These are phyloP conservation scores for Cranoglanis bouderius DNA, from an alignment of 2,113 vertebrate species.

Conservation along the genomic window DNA sequence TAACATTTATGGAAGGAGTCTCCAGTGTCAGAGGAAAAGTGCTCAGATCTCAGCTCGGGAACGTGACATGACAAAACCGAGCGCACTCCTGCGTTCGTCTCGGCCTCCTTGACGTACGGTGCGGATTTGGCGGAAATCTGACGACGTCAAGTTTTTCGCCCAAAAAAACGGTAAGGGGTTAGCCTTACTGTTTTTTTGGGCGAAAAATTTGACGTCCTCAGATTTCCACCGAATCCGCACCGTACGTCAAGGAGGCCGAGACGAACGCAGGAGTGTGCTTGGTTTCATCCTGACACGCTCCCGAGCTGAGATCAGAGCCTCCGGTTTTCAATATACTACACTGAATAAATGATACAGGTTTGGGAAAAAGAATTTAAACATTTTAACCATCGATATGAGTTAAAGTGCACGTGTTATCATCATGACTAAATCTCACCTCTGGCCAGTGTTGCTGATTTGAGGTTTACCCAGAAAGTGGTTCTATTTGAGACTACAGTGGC, in stretches of 20 bases:
- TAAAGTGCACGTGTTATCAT: neutral
- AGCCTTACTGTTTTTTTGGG: neutral
- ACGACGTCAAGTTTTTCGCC: neutral
- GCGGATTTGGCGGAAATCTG: neutral
- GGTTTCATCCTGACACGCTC: neutral
- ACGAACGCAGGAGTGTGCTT: neutral
- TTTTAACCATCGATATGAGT: neutral
- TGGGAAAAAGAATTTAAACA: neutral
- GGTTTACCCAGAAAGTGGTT: conserved; percentile 64
- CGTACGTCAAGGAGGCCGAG: neutral
- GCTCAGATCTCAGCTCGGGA: neutral
- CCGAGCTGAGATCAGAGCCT: neutral
- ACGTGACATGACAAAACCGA: neutral
- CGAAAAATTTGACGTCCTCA: neutral
- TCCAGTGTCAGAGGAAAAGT: neutral
- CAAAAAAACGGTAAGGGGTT: neutral
- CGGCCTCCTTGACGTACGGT: accelerated
- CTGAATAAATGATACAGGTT: neutral
- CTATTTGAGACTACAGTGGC: conserved; percentile 60
- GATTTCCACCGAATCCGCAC: neutral
- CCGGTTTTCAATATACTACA: neutral
- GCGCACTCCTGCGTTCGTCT: neutral
- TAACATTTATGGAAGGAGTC: no score
- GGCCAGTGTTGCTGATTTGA: conserved; percentile 58
- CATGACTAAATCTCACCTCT: conserved; percentile 54